These are phyloP conservation scores for Eurypyga helias DNA, from an alignment of 2,113 vertebrate genomes.

Conservation along the genomic window DNA sequence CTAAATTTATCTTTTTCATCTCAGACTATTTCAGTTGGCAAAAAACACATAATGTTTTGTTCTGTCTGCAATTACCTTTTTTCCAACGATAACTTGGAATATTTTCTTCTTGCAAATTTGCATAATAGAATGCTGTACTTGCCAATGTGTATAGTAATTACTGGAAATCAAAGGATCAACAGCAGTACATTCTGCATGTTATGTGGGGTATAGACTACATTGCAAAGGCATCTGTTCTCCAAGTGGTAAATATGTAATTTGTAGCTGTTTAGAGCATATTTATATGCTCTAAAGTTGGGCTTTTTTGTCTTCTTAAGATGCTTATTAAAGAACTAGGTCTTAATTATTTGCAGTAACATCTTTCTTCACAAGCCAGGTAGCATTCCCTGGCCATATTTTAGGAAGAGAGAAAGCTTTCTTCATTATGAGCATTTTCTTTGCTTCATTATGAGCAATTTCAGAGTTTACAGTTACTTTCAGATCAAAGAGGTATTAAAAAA, in stretches of 20 bases:
- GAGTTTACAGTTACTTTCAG: neutral
- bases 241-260: neutral
- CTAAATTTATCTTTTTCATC: neutral
- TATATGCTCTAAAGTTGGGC: neutral
- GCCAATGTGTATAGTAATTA: neutral
- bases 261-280: neutral
- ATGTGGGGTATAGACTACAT: neutral
- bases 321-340: neutral
- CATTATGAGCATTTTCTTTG: neutral
- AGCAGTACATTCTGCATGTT: neutral
- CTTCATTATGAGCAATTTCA: neutral
- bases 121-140: neutral
- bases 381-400: neutral
- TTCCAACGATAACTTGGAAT: neutral
- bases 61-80: neutral
- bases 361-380: neutral
- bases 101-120: neutral
- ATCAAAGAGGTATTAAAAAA: neutral
- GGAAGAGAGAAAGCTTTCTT: neutral
- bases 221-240: neutral
- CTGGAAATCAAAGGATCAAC: accelerated
- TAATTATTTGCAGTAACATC: neutral
- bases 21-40: neutral
- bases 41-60: neutral
- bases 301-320: neutral